Base-by-base conservation (phyloP, 2,113 vertebrate species). In the Nipponia nippon region DNA sequence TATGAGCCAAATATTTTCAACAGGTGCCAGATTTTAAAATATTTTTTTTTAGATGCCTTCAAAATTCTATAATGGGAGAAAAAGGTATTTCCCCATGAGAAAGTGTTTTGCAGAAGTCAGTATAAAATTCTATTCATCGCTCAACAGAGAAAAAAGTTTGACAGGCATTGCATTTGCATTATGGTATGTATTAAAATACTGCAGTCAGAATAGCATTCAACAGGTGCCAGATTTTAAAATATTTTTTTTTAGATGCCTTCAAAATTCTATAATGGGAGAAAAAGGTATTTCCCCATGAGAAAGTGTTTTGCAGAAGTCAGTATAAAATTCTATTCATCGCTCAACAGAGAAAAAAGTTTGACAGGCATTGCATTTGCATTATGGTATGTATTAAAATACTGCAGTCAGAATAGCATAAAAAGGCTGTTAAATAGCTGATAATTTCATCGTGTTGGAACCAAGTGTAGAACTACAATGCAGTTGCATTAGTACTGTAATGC, bases 361-460 rank as follows among this genome's bases (percentile, higher is more conserved):
- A 47, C 42, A 87, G 52, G 34, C 53, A 26, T 92, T 86, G 44
- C 52, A 62, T 97, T 87, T 89, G 25, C 76, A 87, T 94, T 97
- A 75, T 94, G 72, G 22, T 87, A 75, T 87, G 95, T 87, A 93
- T 96, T 95, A 96, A 97, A 97, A 67, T 36, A 63, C 34, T 88
- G 16, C n/a, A 84, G 65, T 93, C 78, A 95, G 76, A 98, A 96
- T 55, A 89, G 62, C 29, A 69, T 71, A 56, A 86, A 97, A 97
- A 94, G 71, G 40, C 73, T 96, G 67, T 94, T 97, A 95, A 97
- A 92, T 32, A 77, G 75, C 83, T 96, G 94, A 89, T 96, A 95
- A 97, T 97, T 95, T 98, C 88, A 94, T 96, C n/a, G 0, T 78
- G 58, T 90, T 44, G 40, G 71, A 97, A 88, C 30, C 47, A 56